Base-by-base conservation (phyloP, 2,888 invertebrate species). In the Cheilosia urbana region DNA sequence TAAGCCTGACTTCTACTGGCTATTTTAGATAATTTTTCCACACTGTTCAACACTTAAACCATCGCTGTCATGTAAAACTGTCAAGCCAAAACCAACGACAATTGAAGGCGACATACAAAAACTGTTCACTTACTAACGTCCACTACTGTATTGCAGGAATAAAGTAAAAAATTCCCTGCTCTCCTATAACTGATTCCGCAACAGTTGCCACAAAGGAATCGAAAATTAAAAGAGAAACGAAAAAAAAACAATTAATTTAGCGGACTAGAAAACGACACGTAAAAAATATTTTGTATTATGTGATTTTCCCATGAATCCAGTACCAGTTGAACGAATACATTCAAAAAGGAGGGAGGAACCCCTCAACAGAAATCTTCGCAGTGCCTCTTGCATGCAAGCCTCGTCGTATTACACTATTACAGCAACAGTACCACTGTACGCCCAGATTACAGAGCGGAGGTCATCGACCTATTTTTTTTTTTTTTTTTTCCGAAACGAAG, bases 271-370 rank as follows among this genome's bases (percentile, higher is more conserved):
- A 71, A 75, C 11, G 19, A 65, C 13, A 47, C 27, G 66, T 27
- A 60, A 58, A 62, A 57, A 34, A 66, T 45, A 73, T 37, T 21
- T 11, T 66, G 55, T 60, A 30, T 71, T 45, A 60, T 69, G 63
- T 58, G 63, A 79, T 79, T 84, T 84, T 84, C 75, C 80, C 84
- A 84, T 84, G 75, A 73, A 84, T 63, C 73, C 17, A 45, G 37
- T 37, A 37, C 13, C 79, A 80, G 84, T 69, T 84, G 65, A 75
- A 80, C 49, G 69, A 68, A 75, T 53, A 4, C 17, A 60, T 9
- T n/a, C 51, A 68, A 17, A 55, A 55, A 45, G 57, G 49, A 72
- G 60, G 80, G 84, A 80, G 75, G 72, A 51, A 68, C 21, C 55
- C 62, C 57, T 51, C 62, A 27, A 66, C 4, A 55, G n/a, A 42